phyloP scores from a whole-genome alignment of 2,888 invertebrate genomes.

The Calameuta pallipes region DNA sequence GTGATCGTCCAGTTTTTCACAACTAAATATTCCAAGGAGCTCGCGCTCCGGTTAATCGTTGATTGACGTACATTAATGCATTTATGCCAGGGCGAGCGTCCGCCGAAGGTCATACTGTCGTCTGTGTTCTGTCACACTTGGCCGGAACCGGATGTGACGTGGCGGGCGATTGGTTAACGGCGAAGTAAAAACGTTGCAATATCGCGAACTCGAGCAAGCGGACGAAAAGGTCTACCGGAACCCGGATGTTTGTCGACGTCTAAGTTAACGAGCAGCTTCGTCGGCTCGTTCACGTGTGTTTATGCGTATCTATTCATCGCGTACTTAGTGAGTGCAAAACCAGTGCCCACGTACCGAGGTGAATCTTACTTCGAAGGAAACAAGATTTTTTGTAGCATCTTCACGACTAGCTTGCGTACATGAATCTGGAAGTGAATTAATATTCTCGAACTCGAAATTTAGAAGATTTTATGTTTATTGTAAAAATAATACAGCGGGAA shows the following conservation, averaged over 20 bases:
- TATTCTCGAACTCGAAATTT: too few species aligned
- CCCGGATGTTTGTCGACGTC: conserved; percentile 35
- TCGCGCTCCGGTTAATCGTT: conserved; percentile 40
- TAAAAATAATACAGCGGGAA: not conserved
- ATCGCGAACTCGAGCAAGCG: conserved; percentile 28
- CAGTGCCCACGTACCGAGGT: not conserved
- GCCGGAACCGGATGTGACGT: conserved; percentile 45
- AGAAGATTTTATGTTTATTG: not conserved
- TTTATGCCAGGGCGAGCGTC: conserved; percentile 33
- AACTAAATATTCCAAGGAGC: conserved; percentile 37
- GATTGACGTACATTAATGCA: conserved; percentile 38
- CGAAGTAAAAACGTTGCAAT: conserved; percentile 33
- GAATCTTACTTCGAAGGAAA: not conserved
- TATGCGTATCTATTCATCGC: not conserved
- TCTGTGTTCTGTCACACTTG: conserved; percentile 19
- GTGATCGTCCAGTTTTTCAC: conserved; percentile 36
- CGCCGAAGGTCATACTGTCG: conserved; percentile 27
- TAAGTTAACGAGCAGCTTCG: not conserved
- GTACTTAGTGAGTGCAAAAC: not conserved
- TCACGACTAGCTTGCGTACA: not conserved
- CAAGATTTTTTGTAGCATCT: not conserved
- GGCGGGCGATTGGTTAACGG: conserved; percentile 32
- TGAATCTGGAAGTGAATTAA: not conserved
- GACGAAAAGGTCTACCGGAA: conserved; percentile 18
- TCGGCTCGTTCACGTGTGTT: not conserved